Percentiles rank a stretch among this genome's conserved stretches.
phyloP scores from a whole-genome alignment of 2,113 vertebrate species.

The Hippolais icterina region DNA sequence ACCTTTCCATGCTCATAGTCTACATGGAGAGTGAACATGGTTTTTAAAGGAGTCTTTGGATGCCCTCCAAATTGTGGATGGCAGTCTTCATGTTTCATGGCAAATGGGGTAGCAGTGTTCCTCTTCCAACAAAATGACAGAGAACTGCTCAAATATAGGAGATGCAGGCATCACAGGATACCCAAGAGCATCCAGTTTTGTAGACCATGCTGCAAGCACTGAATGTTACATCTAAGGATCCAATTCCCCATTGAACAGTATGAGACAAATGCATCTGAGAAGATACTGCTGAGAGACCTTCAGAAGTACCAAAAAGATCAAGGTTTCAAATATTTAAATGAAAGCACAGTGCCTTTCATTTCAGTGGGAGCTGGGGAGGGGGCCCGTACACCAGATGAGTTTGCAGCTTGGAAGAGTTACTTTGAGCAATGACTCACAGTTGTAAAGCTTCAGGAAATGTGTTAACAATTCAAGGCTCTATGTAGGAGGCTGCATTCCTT shows the following conservation, averaged over 20 bases:
- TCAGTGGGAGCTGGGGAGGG: neutral
- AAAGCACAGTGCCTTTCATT: neutral
- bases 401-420: slow-evolving; percentile 19
- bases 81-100: neutral
- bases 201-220: neutral
- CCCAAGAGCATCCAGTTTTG: neutral
- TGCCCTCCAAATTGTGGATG: neutral
- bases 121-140: neutral
- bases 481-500: slow-evolving; percentile 58
- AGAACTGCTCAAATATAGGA: neutral
- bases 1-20: neutral
- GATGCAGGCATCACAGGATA: neutral
- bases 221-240: neutral
- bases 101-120: neutral
- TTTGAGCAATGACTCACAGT: slow-evolving; percentile 44
- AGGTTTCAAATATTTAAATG: slow-evolving; percentile 5
- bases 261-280: neutral
- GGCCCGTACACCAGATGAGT: neutral
- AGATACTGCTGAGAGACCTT: neutral
- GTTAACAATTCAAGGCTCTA: slow-evolving; percentile 48
- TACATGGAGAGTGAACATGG: neutral
- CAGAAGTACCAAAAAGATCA: neutral
- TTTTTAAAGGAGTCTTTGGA: neutral
- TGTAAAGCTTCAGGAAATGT: slow-evolving; percentile 52
- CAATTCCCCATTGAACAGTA: neutral